Percentiles rank a stretch among this genome's conserved stretches.
Evolutionary conservation across 2,113 vertebrate species (phyloP).

Genomic region (Nibea coibor): DNA sequence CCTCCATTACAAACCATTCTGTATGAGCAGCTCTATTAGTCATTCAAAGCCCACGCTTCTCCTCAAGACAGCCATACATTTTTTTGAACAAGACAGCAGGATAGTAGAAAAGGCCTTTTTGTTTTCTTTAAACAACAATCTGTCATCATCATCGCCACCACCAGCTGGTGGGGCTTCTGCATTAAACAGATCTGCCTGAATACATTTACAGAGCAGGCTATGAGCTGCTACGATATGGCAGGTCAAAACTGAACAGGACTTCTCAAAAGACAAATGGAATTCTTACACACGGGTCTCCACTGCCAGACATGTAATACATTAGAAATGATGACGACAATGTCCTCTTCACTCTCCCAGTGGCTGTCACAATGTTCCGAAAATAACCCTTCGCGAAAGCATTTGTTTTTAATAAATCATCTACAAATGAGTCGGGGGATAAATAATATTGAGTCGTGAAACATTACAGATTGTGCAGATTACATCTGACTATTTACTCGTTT

Average conservation of each 20-base stretch:
- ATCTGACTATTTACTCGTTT: not conserved
- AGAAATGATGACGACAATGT: not conserved
- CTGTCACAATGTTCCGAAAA: slow-evolving; percentile 11
- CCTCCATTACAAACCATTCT: slow-evolving; percentile 76
- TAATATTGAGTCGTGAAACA: not conserved
- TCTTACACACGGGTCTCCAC: not conserved
- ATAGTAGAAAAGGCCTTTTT: slow-evolving; percentile 60
- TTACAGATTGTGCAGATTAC: not conserved
- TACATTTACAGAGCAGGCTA: slow-evolving; percentile 44
- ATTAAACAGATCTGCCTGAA: slow-evolving; percentile 56
- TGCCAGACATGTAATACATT: slow-evolving; percentile 10
- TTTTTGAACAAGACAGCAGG: slow-evolving; percentile 56
- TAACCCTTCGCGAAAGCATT: not conserved
- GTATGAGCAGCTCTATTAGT: slow-evolving; percentile 71
- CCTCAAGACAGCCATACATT: slow-evolving; percentile 53
- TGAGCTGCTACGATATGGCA: slow-evolving; percentile 38
- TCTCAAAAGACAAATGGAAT: slow-evolving; percentile 33
- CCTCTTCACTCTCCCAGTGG: not conserved
- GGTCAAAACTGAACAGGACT: slow-evolving; percentile 44
- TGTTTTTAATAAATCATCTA: not conserved
- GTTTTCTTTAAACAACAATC: slow-evolving; percentile 68
- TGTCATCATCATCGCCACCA: slow-evolving; percentile 63
- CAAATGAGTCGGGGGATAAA: not conserved
- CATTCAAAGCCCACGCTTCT: slow-evolving; percentile 69
- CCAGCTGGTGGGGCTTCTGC: slow-evolving; percentile 47